Evolutionary conservation across 2,113 vertebrate genomes (phyloP), one percentile per base, ranked within the genome.

Genomic region (Ramphastos sulfuratus): DNA sequence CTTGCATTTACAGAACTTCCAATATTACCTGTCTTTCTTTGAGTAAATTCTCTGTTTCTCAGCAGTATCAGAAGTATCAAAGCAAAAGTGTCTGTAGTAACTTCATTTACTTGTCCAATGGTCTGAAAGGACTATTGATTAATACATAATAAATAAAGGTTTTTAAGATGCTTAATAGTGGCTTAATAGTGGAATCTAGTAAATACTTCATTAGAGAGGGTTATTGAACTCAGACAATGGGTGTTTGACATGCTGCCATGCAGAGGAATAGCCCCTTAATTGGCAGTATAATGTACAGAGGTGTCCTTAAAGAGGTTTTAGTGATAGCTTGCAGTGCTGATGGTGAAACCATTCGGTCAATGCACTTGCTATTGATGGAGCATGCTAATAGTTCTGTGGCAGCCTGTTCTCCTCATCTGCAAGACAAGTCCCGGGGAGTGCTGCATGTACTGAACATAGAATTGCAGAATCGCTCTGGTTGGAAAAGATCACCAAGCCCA

Each of bases 131-230:
- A 42, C 87, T 95, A 95, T 96, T 91, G 95, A 93, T 96, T 93
- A 96, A 92, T 88, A 90, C 90, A 78, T 95, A 96, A 95, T 94
- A 96, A 96, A 95, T 87, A 94, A 91, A 90, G 85, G 85, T 82
- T 96, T 96, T 94, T 75, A 79, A 92, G 88, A 95, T 88, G 85
- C 76, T 94, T 93, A 93, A 93, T 92, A 94, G 91, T 39, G 79
- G 82, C 91, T 92, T 96, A 94, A 93, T 92, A 92, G 91, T 89
- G 71, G 91, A 89, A 92, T 93, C 93, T 94, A 94, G 96, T 96
- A 96, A 96, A 95, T 96, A 94, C 87, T 95, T 95, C 90, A 95
- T 94, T 95, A 94, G 95, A 72, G 87, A 78, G 73, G 82, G 85
- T 91, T 95, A 94, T 95, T 91, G 96, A 94, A 61, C 87, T 82